These are phyloP conservation scores for Takifugu flavidus DNA, from an alignment of 2,113 vertebrate species.

Conservation along the genomic window DNA sequence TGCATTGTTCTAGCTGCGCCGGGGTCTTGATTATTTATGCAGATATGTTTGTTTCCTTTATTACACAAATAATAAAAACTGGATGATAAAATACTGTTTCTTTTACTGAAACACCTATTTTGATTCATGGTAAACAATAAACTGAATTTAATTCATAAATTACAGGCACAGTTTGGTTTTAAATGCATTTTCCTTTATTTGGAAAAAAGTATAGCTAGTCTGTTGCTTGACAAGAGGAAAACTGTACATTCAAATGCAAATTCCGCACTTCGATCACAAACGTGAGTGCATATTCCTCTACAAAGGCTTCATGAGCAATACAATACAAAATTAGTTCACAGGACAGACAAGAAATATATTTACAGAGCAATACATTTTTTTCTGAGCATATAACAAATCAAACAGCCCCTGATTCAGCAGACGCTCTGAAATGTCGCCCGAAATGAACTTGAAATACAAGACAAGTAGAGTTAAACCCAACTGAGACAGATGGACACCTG, in stretches of 20 bases:
- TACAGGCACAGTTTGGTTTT: background rate
- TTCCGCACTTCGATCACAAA: conserved; percentile 12
- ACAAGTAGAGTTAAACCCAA: no score
- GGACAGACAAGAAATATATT: background rate
- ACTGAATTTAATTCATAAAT: background rate
- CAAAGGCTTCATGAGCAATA: background rate
- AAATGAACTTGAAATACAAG: no score
- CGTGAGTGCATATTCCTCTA: conserved; percentile 11
- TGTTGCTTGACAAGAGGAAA: background rate
- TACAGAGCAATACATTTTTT: no score
- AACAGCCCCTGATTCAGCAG: no score
- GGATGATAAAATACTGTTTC: background rate
- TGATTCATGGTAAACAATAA: background rate
- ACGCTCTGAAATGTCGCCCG: no score
- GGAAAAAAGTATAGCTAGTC: conserved; percentile 11
- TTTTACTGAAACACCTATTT: background rate
- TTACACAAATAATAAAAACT: conserved; percentile 16
- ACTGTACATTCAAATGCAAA: conserved; percentile 39
- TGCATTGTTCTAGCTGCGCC: conserved; percentile 29
- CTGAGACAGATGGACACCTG: no score
- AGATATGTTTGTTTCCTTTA: conserved; percentile 19
- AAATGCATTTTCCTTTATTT: background rate
- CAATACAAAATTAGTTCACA: conserved; percentile 5
- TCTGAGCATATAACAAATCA: no score
- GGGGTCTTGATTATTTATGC: conserved; percentile 6